These are phyloP conservation scores for Cantharis rustica DNA, from an alignment of 2,888 invertebrate genomes.

Conservation along the genomic window DNA sequence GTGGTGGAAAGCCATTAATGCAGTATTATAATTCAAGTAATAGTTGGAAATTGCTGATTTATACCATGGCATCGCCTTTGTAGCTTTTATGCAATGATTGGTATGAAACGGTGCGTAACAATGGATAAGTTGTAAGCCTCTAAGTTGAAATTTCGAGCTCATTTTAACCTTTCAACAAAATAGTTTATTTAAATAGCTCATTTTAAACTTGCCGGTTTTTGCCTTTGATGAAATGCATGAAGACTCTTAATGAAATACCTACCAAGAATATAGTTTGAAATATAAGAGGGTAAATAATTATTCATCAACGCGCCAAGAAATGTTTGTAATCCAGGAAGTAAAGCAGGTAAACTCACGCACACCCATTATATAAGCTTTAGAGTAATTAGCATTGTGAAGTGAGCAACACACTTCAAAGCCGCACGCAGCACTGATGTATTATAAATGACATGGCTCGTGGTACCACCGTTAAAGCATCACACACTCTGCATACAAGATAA, in stretches of 20 bases:
- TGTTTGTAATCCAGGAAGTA: conserved; percentile 39
- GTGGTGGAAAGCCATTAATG: background rate
- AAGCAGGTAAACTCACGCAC: conserved; percentile 35
- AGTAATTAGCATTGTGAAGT: conserved; percentile 45
- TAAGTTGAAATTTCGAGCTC: conserved; percentile 20
- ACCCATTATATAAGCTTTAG: conserved; percentile 31
- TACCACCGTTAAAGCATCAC: conserved; percentile 46
- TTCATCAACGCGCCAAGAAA: conserved; percentile 43
- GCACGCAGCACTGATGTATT: conserved; percentile 44
- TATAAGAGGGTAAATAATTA: conserved; percentile 34
- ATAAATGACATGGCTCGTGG: conserved; percentile 49
- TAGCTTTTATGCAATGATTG: conserved; percentile 26
- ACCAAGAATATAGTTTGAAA: conserved; percentile 14
- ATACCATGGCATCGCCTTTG: background rate
- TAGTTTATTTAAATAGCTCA: conserved; percentile 26
- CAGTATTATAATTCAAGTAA: background rate
- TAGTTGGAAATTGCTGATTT: background rate
- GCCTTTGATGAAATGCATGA: conserved; percentile 24
- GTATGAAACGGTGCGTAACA: conserved; percentile 30
- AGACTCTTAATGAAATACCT: conserved; percentile 27
- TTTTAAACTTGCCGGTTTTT: conserved; percentile 18
- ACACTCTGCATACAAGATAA: conserved; percentile 44
- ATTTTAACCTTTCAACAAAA: conserved; percentile 25
- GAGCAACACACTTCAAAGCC: conserved; percentile 44
- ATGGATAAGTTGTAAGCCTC: conserved; percentile 29